Evolutionary conservation across 2,113 vertebrate genomes (phyloP).

Genomic region (Puffinus mauretanicus): DNA sequence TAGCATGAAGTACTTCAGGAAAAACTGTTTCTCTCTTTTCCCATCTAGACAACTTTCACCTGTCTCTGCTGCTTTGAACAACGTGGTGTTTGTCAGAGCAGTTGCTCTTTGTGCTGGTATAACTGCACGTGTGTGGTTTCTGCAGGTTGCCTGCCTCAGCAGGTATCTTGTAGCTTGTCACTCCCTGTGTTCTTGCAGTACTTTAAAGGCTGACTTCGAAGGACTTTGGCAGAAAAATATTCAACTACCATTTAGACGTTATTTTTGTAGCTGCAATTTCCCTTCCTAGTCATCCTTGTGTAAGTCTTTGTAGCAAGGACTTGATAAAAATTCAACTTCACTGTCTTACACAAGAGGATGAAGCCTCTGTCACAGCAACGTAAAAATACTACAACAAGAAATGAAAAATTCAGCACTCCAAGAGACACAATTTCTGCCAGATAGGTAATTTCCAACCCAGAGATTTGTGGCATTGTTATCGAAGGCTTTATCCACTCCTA

Average conservation of each 20-base stretch:
- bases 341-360: background rate
- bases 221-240: background rate
- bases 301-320: background rate
- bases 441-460: background rate
- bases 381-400: background rate
- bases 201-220: background rate
- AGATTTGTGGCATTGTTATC: background rate
- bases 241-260: background rate
- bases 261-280: background rate
- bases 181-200: background rate
- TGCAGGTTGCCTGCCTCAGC: background rate
- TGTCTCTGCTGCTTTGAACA: background rate
- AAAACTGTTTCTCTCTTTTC: background rate
- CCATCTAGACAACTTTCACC: background rate
- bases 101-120: background rate
- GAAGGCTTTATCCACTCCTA: background rate
- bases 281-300: background rate
- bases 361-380: background rate
- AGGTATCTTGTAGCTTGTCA: background rate
- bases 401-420: background rate
- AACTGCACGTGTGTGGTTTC: background rate
- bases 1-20: background rate
- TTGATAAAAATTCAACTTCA: background rate
- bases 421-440: background rate
- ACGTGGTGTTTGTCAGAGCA: fast-evolving